Percentiles rank a stretch among this genome's conserved stretches.
Evolutionary conservation across 1,140 invertebrate genomes (phyloP).

Genomic region (Adoxophyes honmai): DNA sequence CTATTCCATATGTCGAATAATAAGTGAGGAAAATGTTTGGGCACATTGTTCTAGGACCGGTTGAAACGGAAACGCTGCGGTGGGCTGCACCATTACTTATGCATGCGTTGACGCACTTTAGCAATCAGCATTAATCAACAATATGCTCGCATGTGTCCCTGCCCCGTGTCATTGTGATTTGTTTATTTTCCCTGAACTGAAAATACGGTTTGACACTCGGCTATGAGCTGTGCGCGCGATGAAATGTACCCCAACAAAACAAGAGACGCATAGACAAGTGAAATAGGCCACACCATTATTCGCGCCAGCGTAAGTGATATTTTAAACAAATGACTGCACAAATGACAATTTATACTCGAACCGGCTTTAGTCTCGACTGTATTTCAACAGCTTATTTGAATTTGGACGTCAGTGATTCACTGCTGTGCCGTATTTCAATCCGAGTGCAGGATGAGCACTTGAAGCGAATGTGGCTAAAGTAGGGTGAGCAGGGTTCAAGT

Average conservation of each 20-base stretch:
- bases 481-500: slow-evolving; percentile 11
- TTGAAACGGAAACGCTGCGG: slow-evolving; percentile 57
- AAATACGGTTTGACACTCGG: slow-evolving; percentile 60
- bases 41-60: slow-evolving; percentile 70
- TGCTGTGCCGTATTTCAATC: slow-evolving; percentile 1
- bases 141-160: slow-evolving; percentile 56
- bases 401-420: slow-evolving; percentile 11
- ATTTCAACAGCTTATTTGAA: slow-evolving; percentile 14
- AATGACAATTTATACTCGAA: slow-evolving; percentile 13
- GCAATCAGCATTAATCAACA: slow-evolving; percentile 74
- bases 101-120: slow-evolving; percentile 69
- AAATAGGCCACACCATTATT: slow-evolving; percentile 14
- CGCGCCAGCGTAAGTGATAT: slow-evolving; percentile 12
- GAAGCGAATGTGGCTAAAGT: slow-evolving; percentile 3
- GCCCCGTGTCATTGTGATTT: slow-evolving; percentile 53
- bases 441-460: neutral
- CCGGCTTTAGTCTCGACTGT: slow-evolving; percentile 1
- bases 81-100: slow-evolving; percentile 68
- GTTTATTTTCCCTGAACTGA: slow-evolving; percentile 67
- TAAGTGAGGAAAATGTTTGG: slow-evolving; percentile 60
- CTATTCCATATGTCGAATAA: slow-evolving; percentile 43
- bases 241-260: slow-evolving; percentile 18
- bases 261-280: slow-evolving; percentile 1
- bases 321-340: slow-evolving; percentile 14
- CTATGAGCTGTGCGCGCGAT: slow-evolving; percentile 36